Conservation (phyloP, 2,113 vertebrate genomes). For the Cardinalis cardinalis region DNA sequence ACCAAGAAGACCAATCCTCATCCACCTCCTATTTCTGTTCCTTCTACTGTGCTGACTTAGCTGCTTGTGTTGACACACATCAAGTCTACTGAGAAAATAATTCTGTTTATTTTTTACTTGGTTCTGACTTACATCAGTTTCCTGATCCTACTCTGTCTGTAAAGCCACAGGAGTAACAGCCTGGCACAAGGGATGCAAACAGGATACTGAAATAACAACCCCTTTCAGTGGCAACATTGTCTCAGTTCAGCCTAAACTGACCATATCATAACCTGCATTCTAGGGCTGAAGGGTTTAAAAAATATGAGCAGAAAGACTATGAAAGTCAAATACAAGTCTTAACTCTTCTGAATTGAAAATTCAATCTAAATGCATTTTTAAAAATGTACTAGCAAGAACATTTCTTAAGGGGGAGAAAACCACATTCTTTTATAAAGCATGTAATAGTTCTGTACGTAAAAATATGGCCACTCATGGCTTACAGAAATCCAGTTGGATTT, state of each 20-base stretch:
- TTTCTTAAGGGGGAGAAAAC: background rate
- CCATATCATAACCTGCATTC: background rate
- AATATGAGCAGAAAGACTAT: background rate
- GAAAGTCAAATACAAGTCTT: background rate
- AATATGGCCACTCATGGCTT: background rate
- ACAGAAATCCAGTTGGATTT: background rate
- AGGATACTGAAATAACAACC: background rate
- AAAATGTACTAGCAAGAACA: background rate
- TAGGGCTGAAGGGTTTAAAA: background rate
- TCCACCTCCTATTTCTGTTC: background rate
- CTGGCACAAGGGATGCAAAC: conserved; percentile 6
- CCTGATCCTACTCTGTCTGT: background rate
- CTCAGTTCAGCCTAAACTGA: background rate
- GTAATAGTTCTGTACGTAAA: background rate
- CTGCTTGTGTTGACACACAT: background rate
- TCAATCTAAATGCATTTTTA: background rate
- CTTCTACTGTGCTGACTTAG: background rate
- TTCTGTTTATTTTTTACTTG: background rate
- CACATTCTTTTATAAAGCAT: background rate
- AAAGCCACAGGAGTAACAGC: background rate
- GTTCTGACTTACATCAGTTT: conserved; percentile 28
- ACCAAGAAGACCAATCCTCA: background rate
- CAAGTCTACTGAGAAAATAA: background rate
- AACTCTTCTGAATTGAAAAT: background rate
- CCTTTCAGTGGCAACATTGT: background rate